A percentile compares a stretch with the other conserved stretches of the same genome.
Conservation (phyloP, 2,888 invertebrate genomes). For the Ceriagrion tenellum region DNA sequence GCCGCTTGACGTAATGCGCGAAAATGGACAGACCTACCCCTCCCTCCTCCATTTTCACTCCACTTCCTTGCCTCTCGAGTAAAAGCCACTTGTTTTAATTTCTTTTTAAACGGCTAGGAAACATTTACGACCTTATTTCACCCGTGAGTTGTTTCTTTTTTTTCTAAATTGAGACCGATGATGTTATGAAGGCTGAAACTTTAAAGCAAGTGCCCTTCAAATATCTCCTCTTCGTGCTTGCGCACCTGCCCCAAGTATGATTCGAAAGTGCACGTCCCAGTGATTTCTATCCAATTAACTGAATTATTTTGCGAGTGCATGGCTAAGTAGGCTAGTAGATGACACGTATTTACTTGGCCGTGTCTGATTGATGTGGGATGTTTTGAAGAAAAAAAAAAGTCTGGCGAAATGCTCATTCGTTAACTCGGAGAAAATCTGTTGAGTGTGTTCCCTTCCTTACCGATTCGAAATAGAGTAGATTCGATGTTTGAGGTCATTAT, state of each 20-base stretch:
- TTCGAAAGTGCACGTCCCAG: neutral
- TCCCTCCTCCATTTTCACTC: neutral
- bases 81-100: neutral
- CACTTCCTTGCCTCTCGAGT: neutral
- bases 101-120: neutral
- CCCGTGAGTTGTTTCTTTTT: neutral
- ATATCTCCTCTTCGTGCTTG: neutral
- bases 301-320: neutral
- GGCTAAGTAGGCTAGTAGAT: neutral
- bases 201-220: neutral
- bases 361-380: neutral
- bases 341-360: neutral
- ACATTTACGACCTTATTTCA: neutral
- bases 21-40: neutral
- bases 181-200: too few species aligned
- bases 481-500: too few species aligned
- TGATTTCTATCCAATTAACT: neutral
- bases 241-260: neutral
- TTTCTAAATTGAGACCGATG: too few species aligned
- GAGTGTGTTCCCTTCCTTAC: neutral
- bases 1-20: neutral
- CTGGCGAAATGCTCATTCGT: neutral
- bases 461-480: neutral
- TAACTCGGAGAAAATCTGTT: neutral
- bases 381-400: neutral